A percentile compares a stretch with the other conserved stretches of the same genome.
These are phyloP conservation scores for Oligia fasciuncula DNA, from an alignment of 2,888 invertebrate genomes.

Conservation along the genomic window DNA sequence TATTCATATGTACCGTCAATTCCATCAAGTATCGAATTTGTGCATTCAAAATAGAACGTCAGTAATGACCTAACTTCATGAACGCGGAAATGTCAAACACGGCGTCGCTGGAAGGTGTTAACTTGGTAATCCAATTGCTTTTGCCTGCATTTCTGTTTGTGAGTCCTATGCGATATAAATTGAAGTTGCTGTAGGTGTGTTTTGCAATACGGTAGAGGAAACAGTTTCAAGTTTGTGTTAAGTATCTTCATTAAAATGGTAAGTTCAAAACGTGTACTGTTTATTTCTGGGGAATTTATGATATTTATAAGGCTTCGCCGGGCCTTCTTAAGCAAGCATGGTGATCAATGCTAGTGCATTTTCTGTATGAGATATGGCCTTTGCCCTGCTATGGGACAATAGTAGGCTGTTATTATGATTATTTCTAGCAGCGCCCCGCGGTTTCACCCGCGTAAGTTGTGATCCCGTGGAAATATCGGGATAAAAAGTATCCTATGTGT, in stretches of 20 bases:
- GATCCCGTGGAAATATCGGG: too few relatives aligned
- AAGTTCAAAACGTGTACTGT: slow-evolving; percentile 1
- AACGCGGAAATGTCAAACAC: slow-evolving; percentile 47
- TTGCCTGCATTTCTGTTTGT: slow-evolving; percentile 48
- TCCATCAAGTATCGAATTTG: slow-evolving; percentile 35
- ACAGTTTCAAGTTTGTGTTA: neutral
- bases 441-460: too few relatives aligned
- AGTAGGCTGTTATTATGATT: neutral
- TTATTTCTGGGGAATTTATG: neutral
- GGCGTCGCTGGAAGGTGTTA: slow-evolving; percentile 39
- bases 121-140: slow-evolving; percentile 59
- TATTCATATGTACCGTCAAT: slow-evolving; percentile 2
- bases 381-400: neutral
- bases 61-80: slow-evolving; percentile 50
- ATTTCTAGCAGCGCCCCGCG: too few relatives aligned
- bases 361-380: neutral
- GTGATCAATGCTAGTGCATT: neutral
- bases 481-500: too few relatives aligned
- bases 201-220: slow-evolving; percentile 23
- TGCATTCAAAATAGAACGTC: slow-evolving; percentile 38
- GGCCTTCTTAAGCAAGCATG: neutral
- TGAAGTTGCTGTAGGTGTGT: slow-evolving; percentile 19
- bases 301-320: neutral
- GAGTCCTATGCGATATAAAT: slow-evolving; percentile 27
- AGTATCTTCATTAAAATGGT: slow-evolving; percentile 18